Percentiles rank a stretch among this genome's conserved stretches.
phyloP scores from a whole-genome alignment of 2,888 invertebrate genomes.

The Hoplodrina ambigua region DNA sequence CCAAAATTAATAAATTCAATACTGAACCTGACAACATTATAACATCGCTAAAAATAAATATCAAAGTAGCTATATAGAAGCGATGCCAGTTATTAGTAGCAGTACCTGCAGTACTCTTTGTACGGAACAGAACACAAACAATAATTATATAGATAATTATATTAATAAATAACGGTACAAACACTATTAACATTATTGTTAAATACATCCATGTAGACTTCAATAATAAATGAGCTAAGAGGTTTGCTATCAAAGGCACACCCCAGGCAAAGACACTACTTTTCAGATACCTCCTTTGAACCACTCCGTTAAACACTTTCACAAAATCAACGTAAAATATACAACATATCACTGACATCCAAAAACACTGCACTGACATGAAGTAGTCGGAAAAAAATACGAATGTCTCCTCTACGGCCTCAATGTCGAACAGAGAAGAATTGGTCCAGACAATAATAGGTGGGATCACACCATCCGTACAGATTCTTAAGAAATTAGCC shows the following conservation, averaged over 20 bases:
- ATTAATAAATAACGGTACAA: background rate
- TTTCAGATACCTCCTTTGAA: background rate
- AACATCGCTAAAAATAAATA: background rate
- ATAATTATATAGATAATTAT: background rate
- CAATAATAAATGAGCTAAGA: background rate
- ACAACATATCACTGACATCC: background rate
- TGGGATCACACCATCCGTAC: background rate
- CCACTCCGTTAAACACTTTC: background rate
- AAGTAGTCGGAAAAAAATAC: background rate
- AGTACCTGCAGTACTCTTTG: background rate
- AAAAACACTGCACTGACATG: background rate
- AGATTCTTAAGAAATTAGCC: background rate
- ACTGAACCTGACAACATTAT: background rate
- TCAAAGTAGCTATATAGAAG: background rate
- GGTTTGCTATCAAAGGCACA: background rate
- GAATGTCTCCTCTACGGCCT: too few species aligned
- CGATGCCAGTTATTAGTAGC: background rate
- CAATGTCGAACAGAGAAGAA: too few species aligned
- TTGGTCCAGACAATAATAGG: background rate
- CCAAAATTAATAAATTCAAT: too few species aligned
- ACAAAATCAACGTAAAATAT: background rate
- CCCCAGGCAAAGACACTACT: background rate
- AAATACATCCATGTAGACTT: background rate
- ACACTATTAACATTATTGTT: background rate
- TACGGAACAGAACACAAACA: background rate